Conservation (phyloP, 2,888 invertebrate genomes). For the Sclerodermus sp. region DNA sequence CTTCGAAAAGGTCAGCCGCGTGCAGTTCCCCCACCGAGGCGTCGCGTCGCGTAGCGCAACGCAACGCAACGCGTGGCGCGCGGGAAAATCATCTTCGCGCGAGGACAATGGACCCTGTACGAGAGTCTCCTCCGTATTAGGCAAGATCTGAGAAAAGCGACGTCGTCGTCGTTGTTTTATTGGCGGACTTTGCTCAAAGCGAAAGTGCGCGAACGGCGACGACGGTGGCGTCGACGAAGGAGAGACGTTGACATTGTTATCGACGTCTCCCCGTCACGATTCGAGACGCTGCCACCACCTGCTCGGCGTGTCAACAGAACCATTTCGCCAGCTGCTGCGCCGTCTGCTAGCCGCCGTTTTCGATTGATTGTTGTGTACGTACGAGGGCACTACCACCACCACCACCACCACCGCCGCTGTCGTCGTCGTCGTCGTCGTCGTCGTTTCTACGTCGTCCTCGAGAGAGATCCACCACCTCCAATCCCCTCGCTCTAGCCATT, state of each 20-base stretch:
- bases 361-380: neutral
- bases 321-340: conserved; percentile 2
- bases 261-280: conserved; percentile 14
- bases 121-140: too few relatives aligned
- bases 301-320: conserved; percentile 7
- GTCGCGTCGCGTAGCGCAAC: too few relatives aligned
- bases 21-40: too few relatives aligned
- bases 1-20: conserved; percentile 21
- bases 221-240: neutral
- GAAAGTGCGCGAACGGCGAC: neutral
- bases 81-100: too few relatives aligned
- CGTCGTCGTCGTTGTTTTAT: too few relatives aligned
- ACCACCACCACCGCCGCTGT: too few relatives aligned
- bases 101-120: too few relatives aligned
- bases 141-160: too few relatives aligned
- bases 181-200: neutral
- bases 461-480: conserved; percentile 1
- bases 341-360: neutral
- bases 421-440: neutral
- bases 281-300: conserved; percentile 19
- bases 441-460: neutral
- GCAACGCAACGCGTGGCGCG: too few relatives aligned
- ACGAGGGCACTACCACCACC: too few relatives aligned
- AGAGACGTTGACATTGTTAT: conserved; percentile 14
- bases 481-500: too few relatives aligned